These are phyloP conservation scores for Tribolium madens DNA, from an alignment of 1,140 invertebrate genomes.

Conservation along the genomic window DNA sequence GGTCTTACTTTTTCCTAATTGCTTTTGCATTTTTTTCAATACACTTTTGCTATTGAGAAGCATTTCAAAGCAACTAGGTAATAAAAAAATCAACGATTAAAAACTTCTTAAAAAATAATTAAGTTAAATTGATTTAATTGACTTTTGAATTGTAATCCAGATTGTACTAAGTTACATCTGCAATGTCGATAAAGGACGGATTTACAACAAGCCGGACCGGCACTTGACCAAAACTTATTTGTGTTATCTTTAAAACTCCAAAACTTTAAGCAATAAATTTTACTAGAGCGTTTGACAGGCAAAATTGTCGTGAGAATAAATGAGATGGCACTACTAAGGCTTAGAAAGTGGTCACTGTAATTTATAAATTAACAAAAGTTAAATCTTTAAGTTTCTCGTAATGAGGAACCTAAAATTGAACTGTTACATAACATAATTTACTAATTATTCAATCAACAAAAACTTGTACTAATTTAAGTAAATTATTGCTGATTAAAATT, in stretches of 20 bases:
- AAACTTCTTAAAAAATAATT: no score
- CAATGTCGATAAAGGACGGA: slow-evolving; percentile 12
- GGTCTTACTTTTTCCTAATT: background rate
- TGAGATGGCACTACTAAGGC: background rate
- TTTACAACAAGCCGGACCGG: background rate
- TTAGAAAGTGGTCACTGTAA: background rate
- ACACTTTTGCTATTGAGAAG: no score
- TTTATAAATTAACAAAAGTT: background rate
- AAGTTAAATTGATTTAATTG: background rate
- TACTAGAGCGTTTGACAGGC: background rate
- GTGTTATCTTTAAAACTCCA: slow-evolving; percentile 7
- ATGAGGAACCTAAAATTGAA: background rate
- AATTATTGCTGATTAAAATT: no score
- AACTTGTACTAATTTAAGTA: no score
- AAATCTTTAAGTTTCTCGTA: background rate
- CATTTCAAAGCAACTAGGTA: no score
- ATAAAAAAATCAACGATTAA: background rate
- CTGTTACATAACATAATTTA: no score
- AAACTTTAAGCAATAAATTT: slow-evolving; percentile 27
- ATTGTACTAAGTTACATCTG: background rate
- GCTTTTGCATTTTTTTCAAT: no score
- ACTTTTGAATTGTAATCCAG: background rate
- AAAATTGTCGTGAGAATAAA: slow-evolving; percentile 14
- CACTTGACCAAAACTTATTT: slow-evolving; percentile 9
- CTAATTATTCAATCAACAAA: no score